Evolutionary conservation across 1,140 invertebrate species (phyloP), one percentile per base, ranked within the genome.

Genomic region (Halesus radiatus): DNA sequence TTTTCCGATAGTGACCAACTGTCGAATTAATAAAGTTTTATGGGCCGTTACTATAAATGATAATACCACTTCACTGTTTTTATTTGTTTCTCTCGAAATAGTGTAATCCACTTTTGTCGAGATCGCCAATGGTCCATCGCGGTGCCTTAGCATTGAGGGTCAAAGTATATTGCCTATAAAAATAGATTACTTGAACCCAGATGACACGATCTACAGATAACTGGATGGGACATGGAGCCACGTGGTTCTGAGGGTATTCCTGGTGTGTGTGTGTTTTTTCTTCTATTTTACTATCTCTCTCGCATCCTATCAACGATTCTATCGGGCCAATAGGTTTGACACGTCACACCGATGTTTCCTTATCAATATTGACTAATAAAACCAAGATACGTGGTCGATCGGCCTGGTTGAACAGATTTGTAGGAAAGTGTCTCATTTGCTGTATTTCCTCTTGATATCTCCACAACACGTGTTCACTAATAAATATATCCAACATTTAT

Each of bases 131-230:
- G 29, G n/a, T n/a, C 16, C n/a, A 7, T 18, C 18, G 13, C 37
- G 22, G 18, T 45, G 66, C 32, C 66, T n/a, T 45, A 6, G 6
- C 23, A 70, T 70, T 20, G 66, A 70, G 66, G 45, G 66, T 70
- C 20, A 70, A 70, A 70, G 66, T 70, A 50, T 70, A 70, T 70
- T 70, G 66, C 13, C 66, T 50, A 70, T 70, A 70, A 70, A 70
- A 70, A 70, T 70, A 70, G 66, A 70, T 70, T 70, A 50, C 32
- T 70, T 52, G 66, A 45, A 23, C n/a, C 66, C 37, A 50, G 66
- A 70, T 45, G 66, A 70, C 66, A 70, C 66, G 29, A 45, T 50
- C 66, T 37, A 8, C 29, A 18, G 66, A 70, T 70, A 70, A 70
- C 66, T 70, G 66, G 66, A 10, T 20, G 32, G 16, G n/a, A 18